phyloP scores from a whole-genome alignment of 2,113 vertebrate species.

The Odontesthes bonariensis region DNA sequence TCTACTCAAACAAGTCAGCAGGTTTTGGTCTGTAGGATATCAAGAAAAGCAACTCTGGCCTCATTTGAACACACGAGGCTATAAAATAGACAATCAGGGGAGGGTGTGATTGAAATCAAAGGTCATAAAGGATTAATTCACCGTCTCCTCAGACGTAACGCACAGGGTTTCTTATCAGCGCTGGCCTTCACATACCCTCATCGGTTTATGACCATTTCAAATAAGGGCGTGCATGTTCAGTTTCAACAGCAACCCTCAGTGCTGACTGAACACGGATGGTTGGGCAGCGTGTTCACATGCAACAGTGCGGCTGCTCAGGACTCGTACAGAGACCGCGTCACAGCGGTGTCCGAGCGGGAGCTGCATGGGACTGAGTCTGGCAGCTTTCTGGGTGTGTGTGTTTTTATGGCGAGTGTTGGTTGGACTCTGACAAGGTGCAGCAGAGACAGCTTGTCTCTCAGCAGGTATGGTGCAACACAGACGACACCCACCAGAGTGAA shows the following conservation, averaged over 20 bases:
- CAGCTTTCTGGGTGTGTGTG: conserved; percentile 37
- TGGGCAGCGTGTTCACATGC: background rate
- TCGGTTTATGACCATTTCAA: conserved; percentile 1
- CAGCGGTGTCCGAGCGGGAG: background rate
- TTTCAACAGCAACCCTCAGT: conserved; percentile 30
- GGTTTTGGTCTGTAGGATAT: background rate
- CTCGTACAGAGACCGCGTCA: background rate
- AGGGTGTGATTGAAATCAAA: background rate
- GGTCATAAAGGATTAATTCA: background rate
- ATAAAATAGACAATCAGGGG: background rate
- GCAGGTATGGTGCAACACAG: conserved; percentile 48
- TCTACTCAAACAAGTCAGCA: background rate
- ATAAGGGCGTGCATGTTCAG: conserved; percentile 27
- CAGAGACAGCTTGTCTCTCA: conserved; percentile 68
- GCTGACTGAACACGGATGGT: background rate
- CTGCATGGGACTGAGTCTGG: conserved; percentile 3
- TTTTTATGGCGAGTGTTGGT: conserved; percentile 24
- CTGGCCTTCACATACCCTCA: conserved; percentile 28
- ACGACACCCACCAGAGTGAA: conserved; percentile 22
- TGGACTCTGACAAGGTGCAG: conserved; percentile 65
- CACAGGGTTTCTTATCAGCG: background rate
- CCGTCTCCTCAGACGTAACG: background rate
- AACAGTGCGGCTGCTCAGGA: conserved; percentile 2
- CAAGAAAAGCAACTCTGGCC: background rate
- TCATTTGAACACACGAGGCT: background rate